Conservation (phyloP, 1,140 invertebrate species). For the Brachystomella parvula region DNA sequence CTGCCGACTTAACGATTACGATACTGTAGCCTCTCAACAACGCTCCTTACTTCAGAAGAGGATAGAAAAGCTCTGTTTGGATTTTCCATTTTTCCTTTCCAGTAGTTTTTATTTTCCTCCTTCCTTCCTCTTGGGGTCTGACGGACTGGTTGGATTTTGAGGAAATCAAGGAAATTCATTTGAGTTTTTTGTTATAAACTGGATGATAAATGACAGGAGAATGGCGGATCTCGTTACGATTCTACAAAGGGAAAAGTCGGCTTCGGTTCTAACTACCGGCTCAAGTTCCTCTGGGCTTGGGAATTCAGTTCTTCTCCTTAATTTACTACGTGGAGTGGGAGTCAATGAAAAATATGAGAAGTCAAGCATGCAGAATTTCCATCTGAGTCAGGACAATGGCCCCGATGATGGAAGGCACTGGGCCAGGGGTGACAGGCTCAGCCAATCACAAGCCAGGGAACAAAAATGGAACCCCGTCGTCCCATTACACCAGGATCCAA, state of each 20-base stretch:
- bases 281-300: background rate
- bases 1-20: slow-evolving; percentile 8
- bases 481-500: background rate
- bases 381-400: too few relatives aligned
- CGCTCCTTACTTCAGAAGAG: background rate
- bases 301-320: background rate
- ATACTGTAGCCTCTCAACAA: too few relatives aligned
- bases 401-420: too few relatives aligned
- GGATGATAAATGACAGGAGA: slow-evolving; percentile 2
- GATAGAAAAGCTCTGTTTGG: background rate
- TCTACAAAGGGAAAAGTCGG: too few relatives aligned
- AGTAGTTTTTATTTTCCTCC: background rate
- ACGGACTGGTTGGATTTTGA: too few relatives aligned
- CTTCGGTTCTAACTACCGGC: too few relatives aligned
- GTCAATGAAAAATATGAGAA: background rate
- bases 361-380: too few relatives aligned
- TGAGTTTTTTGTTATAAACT: background rate
- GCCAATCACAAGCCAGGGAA: too few relatives aligned
- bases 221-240: background rate
- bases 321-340: background rate
- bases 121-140: background rate
- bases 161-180: background rate
- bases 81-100: background rate
- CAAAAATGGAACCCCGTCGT: too few relatives aligned
- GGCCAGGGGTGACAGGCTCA: too few relatives aligned